These are phyloP conservation scores for Phytoseiulus persimilis DNA, from an alignment of 2,888 invertebrate genomes.

Conservation along the genomic window DNA sequence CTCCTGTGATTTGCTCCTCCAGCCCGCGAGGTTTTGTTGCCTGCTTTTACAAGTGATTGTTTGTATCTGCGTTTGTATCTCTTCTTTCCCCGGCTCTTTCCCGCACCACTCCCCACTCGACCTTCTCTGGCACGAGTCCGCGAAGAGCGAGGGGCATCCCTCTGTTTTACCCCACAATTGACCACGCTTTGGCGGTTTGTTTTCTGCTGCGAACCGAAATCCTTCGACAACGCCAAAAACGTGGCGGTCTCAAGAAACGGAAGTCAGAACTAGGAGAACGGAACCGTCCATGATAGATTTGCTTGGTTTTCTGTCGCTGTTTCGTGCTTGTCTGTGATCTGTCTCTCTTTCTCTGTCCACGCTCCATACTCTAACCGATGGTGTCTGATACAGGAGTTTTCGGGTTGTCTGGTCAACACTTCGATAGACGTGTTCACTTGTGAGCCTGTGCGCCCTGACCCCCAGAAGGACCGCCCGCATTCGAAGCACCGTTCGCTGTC, in stretches of 20 bases:
- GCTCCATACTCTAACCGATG: neutral
- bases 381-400: neutral
- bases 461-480: slow-evolving; percentile 23
- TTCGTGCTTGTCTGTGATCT: slow-evolving; percentile 7
- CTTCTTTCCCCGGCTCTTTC: too few species aligned
- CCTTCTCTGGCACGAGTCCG: too few species aligned
- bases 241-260: neutral
- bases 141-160: too few species aligned
- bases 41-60: neutral
- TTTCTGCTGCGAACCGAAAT: neutral
- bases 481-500: slow-evolving; percentile 33
- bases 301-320: slow-evolving; percentile 16
- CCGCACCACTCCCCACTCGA: too few species aligned
- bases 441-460: slow-evolving; percentile 36
- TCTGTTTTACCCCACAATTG: neutral
- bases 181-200: neutral
- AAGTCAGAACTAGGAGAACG: neutral
- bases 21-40: neutral
- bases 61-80: neutral
- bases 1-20: neutral
- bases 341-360: neutral
- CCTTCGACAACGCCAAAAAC: neutral
- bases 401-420: neutral
- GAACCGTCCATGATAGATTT: neutral
- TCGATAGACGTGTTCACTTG: slow-evolving; percentile 30